Evolutionary conservation across 2,797 vertebrate species (phyloP).

Genomic region (Emydoidea blandingii): DNA sequence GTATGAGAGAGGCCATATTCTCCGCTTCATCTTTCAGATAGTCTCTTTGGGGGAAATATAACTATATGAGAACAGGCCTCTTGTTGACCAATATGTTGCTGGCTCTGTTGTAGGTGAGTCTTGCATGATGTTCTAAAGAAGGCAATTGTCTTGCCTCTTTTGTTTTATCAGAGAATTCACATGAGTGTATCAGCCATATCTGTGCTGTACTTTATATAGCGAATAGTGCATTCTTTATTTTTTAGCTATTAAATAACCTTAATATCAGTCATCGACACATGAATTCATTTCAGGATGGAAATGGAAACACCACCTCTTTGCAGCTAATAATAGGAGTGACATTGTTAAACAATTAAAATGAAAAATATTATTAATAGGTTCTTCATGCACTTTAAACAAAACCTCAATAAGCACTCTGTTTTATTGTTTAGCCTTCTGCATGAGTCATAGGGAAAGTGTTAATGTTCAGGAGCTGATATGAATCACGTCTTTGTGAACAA

Average conservation of each 20-base stretch:
- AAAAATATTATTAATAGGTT: slow-evolving; percentile 68
- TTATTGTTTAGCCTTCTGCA: slow-evolving; percentile 78
- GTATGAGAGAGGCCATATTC: slow-evolving; percentile 53
- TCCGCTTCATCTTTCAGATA: slow-evolving; percentile 57
- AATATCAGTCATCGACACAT: slow-evolving; percentile 19
- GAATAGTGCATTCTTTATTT: slow-evolving; percentile 29
- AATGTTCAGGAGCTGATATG: slow-evolving; percentile 75
- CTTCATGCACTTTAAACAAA: slow-evolving; percentile 62
- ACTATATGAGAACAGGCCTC: slow-evolving; percentile 62
- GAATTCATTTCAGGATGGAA: slow-evolving; percentile 53
- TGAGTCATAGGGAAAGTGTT: slow-evolving; percentile 80
- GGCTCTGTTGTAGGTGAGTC: neutral
- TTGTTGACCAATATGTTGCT: slow-evolving; percentile 39
- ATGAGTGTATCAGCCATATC: neutral
- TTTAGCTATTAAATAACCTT: slow-evolving; percentile 31
- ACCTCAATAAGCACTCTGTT: slow-evolving; percentile 44
- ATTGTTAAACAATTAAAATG: slow-evolving; percentile 60
- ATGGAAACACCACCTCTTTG: slow-evolving; percentile 59
- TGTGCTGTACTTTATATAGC: neutral
- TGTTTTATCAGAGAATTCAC: neutral
- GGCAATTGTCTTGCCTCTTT: neutral
- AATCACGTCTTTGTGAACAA: slow-evolving; percentile 75
- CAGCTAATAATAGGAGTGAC: slow-evolving; percentile 70
- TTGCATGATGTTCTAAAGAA: neutral
- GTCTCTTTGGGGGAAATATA: slow-evolving; percentile 17